phyloP scores from a whole-genome alignment of 2,888 invertebrate genomes.

The Camponotus fellah region DNA sequence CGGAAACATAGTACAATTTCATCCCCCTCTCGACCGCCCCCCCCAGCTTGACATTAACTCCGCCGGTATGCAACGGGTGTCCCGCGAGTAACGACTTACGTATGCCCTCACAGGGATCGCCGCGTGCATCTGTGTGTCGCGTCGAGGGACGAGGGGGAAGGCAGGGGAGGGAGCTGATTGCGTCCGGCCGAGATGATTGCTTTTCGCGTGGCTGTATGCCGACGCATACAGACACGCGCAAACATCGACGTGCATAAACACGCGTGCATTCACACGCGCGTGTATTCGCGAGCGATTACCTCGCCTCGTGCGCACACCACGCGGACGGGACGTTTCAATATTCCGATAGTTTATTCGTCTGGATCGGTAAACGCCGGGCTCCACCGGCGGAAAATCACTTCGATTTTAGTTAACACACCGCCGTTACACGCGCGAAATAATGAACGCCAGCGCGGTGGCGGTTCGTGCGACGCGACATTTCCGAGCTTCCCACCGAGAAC shows the following conservation, averaged over 20 bases:
- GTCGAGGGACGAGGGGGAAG: slow-evolving; percentile 60
- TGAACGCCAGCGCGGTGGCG: slow-evolving; percentile 15
- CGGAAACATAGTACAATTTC: slow-evolving; percentile 29
- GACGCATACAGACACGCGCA: slow-evolving; percentile 63
- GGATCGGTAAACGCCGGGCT: slow-evolving; percentile 77
- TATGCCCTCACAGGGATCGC: slow-evolving; percentile 49
- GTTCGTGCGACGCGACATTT: slow-evolving; percentile 5
- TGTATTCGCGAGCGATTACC: slow-evolving; percentile 73
- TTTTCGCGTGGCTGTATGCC: slow-evolving; percentile 81
- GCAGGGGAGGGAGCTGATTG: slow-evolving; percentile 81
- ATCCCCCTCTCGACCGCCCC: slow-evolving; percentile 13
- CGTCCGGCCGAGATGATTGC: slow-evolving; percentile 86
- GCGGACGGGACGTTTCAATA: slow-evolving; percentile 80
- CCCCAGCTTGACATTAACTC: slow-evolving; percentile 35
- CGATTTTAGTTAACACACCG: slow-evolving; percentile 78
- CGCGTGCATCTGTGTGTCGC: slow-evolving; percentile 54
- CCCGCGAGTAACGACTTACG: slow-evolving; percentile 63
- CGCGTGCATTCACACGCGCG: slow-evolving; percentile 38
- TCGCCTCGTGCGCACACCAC: slow-evolving; percentile 48
- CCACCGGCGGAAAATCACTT: slow-evolving; percentile 79
- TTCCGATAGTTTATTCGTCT: slow-evolving; percentile 84
- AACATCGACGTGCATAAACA: slow-evolving; percentile 23
- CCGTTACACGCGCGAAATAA: slow-evolving; percentile 63
- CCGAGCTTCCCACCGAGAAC: not conserved
- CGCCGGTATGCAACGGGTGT: slow-evolving; percentile 69